phyloP scores from a whole-genome alignment of 1,140 invertebrate genomes.

The Formica selysi region DNA sequence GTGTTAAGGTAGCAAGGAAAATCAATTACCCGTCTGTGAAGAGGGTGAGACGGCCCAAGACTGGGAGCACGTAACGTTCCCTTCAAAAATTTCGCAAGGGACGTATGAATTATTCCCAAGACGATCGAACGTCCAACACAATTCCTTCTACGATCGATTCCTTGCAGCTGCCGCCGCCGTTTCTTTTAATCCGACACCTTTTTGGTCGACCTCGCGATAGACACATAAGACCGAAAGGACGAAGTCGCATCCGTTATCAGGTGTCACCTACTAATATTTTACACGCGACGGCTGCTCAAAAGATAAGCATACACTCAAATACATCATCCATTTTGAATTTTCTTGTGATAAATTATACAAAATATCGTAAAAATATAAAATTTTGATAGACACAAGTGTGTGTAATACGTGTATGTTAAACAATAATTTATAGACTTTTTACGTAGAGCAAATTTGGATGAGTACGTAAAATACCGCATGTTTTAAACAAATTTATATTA shows the following conservation, averaged over 20 bases:
- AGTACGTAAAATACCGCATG: background rate
- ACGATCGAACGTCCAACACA: conserved; percentile 57
- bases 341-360: background rate
- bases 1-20: conserved; percentile 68
- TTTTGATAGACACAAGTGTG: no score
- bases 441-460: background rate
- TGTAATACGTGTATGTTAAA: background rate
- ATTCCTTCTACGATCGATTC: conserved; percentile 50
- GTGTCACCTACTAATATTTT: conserved; percentile 22
- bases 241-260: conserved; percentile 53
- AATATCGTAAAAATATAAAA: background rate
- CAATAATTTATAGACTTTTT: background rate
- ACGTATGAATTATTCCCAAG: conserved; percentile 67
- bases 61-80: conserved; percentile 54
- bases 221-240: conserved; percentile 43
- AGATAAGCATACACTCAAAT: conserved; percentile 20
- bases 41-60: conserved; percentile 48
- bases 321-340: background rate
- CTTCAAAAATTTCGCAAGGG: conserved; percentile 62
- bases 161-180: conserved; percentile 37
- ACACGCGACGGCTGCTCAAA: background rate
- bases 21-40: conserved; percentile 68
- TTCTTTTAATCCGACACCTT: conserved; percentile 57
- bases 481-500: background rate
- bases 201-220: conserved; percentile 42